Percentiles rank a stretch among this genome's conserved stretches.
These are phyloP conservation scores for Wiebesia pumilae DNA, from an alignment of 1,140 invertebrate genomes.

Conservation along the genomic window DNA sequence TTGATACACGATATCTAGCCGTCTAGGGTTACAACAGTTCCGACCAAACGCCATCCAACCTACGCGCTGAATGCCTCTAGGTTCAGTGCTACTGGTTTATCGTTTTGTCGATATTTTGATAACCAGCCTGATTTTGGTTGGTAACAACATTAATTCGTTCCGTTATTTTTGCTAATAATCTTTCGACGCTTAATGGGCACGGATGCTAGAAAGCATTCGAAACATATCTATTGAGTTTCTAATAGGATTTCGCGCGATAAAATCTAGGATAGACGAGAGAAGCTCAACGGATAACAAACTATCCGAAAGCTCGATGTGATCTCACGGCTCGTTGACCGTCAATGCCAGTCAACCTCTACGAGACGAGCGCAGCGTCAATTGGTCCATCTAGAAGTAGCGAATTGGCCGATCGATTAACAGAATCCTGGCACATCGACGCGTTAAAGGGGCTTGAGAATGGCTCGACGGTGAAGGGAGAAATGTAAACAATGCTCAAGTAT, in stretches of 20 bases:
- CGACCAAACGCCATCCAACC: not conserved
- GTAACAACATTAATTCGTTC: not conserved
- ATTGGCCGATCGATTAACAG: not conserved
- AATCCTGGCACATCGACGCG: not conserved
- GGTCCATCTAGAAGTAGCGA: too few relatives aligned
- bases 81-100: not conserved
- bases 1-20: conserved; percentile 71
- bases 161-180: not conserved
- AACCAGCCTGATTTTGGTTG: not conserved
- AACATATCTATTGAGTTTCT: not conserved
- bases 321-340: too few relatives aligned
- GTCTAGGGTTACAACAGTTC: conserved; percentile 45
- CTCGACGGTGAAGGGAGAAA: not conserved
- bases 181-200: not conserved
- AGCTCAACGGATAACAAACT: too few relatives aligned
- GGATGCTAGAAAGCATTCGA: not conserved
- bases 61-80: not conserved
- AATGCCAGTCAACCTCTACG: too few relatives aligned
- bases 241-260: not conserved
- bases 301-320: too few relatives aligned
- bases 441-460: not conserved
- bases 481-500: not conserved
- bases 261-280: too few relatives aligned
- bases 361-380: too few relatives aligned
- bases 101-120: not conserved